Evolutionary conservation across 2,888 invertebrate species (phyloP).

Genomic region (Diadromus collaris): DNA sequence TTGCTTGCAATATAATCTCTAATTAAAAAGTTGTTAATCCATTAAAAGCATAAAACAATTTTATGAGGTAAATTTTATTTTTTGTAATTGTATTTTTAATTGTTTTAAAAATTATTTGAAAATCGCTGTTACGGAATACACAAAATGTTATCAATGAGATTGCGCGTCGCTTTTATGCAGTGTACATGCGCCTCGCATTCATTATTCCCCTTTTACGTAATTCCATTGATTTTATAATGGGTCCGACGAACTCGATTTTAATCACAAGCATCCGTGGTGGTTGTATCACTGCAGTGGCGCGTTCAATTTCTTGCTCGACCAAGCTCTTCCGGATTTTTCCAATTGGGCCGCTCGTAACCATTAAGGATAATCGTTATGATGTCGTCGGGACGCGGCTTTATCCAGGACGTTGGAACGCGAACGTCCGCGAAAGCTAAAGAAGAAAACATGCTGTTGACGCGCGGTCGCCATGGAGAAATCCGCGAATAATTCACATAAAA

Average conservation of each 20-base stretch:
- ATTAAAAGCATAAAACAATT: not conserved
- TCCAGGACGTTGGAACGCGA: not conserved
- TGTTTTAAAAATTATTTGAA: not conserved
- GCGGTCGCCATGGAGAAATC: not conserved
- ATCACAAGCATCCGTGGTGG: not conserved
- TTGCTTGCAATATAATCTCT: not conserved
- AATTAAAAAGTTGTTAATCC: not conserved
- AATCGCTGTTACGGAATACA: not conserved
- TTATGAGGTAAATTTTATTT: not conserved
- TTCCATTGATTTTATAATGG: constrained; percentile 9
- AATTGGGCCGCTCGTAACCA: constrained; percentile 4
- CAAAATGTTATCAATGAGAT: not conserved
- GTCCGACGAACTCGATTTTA: not conserved
- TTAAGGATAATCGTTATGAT: constrained; percentile 13
- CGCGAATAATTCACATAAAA: not conserved
- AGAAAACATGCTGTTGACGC: not conserved
- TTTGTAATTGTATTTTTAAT: not conserved
- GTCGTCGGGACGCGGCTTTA: not conserved
- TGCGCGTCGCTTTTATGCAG: not conserved
- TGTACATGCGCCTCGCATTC: not conserved
- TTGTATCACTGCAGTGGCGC: not conserved
- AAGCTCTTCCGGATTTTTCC: constrained; percentile 24
- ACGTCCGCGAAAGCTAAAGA: not conserved
- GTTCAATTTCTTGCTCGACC: constrained; percentile 24
- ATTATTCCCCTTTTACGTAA: not conserved